Base-by-base conservation (phyloP, 1,140 invertebrate species). In the Frieseomelitta varia region DNA sequence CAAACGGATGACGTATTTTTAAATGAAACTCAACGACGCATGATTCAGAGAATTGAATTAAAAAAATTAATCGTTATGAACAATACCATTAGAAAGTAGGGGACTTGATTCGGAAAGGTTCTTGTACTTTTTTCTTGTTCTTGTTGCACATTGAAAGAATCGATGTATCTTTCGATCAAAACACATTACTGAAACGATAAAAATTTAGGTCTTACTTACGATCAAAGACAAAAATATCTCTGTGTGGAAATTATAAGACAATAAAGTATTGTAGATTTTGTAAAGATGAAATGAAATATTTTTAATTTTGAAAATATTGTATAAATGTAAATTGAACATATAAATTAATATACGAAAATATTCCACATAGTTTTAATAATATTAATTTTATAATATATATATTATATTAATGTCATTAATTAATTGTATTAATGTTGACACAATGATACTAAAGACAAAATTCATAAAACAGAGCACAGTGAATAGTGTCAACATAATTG, bases 161-260 rank as follows among this genome's bases (percentile, higher is more conserved):
- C 78, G 77, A 39, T 83, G 93, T 75, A 95, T 94, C n/a, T 84
- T 87, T 10, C 81, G 85, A 79, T 95, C 94, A 88, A 94, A 95
- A 77, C 89, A 93, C 94, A 95, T 95, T 1, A 91, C 95, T 95
- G 87, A 56, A 94, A 94, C 21, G 10, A 65, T n/a, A 58, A 56
- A 12, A 61, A 65, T 34, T 67, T 11, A 8, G 0, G 19, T 67
- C 19, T 67, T 1, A 67, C 19, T 11, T 19, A 6, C 39, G 3
- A 17, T 27, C 21, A 67, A 1, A 21, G 0, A 34, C 4, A 34
- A 0, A 27, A 8, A 27, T 2, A 30, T 47, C 6, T 30, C 63
- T 10, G 1, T 8, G n/a, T 17, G 27, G 27, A 10, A 30, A 65
- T 65, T 65, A 30, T 30, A 17, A 30, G 17, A 15, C 17, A 17